Evolutionary conservation across 2,888 invertebrate genomes (phyloP), one percentile per base, ranked within the genome.

Genomic region (Parnassius apollo): DNA sequence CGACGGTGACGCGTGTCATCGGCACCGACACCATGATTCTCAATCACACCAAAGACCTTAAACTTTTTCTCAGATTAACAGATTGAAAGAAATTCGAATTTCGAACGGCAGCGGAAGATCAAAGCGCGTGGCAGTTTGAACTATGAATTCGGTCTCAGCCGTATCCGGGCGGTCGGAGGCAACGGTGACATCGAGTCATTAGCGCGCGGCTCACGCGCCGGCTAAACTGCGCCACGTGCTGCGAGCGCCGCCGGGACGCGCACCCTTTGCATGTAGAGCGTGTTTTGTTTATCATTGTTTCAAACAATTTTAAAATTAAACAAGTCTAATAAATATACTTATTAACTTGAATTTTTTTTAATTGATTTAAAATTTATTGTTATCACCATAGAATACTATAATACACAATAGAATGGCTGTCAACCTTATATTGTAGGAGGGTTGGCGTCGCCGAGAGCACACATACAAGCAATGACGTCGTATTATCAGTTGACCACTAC

Each of bases 201-300:
- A 89, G 82, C 80, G 86, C 81, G 78, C 90, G 70, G 76, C 83
- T 84, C 90, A 90, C 90, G 90, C 82, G 83, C 86, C 72, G 76
- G 67, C 78, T 87, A 89, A 89, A 88, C 87, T 85, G 82, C 82
- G 86, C 78, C 90, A 87, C 90, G 89, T 89, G 88, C 82, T 74
- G 76, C 67, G 74, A 51, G 67, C 75, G 71, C 68, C 61, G 65
- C 69, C 69, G 75, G 72, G 66, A 70, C 69, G 77, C 73, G 80
- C 85, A 85, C 86, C 86, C 88, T 78, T 73, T 61, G 45, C 61
- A 49, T 45, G 42, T 80, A 87, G 80, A 85, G 82, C 70, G 65
- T 78, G 82, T 66, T 70, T 46, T 52, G 69, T 48, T 46, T 59
- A 55, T 46, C 46, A 46, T 18, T 18, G 10, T 46, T 12, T n/a